phyloP scores from a whole-genome alignment of 2,888 invertebrate species.

The Arenicola marina region DNA sequence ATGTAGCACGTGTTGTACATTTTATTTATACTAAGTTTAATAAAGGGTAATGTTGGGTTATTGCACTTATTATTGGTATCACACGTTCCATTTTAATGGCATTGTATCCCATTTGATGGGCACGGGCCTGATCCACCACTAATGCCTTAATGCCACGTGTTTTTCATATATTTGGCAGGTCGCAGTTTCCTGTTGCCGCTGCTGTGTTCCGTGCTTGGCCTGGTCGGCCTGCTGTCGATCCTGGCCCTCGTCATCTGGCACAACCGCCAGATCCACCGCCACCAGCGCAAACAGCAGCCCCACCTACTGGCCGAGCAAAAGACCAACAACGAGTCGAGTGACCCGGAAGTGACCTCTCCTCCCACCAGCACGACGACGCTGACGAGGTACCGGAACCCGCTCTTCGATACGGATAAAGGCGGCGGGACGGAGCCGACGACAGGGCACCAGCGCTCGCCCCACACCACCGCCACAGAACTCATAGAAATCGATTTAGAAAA shows the following conservation, averaged over 20 bases:
- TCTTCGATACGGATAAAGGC: conserved; percentile 69
- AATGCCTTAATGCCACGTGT: too few relatives aligned
- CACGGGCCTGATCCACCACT: too few relatives aligned
- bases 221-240: conserved; percentile 46
- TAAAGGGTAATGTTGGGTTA: too few relatives aligned
- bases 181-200: conserved; percentile 42
- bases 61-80: too few relatives aligned
- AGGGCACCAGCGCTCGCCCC: neutral
- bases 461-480: too few relatives aligned
- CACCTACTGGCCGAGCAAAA: conserved; percentile 65
- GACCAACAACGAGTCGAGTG: conserved; percentile 82
- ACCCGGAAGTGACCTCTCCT: too few relatives aligned
- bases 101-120: too few relatives aligned
- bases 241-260: conserved; percentile 61
- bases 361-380: conserved; percentile 91
- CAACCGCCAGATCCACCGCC: conserved; percentile 64
- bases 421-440: conserved; percentile 45
- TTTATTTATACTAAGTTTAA: too few relatives aligned
- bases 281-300: conserved; percentile 52
- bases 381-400: conserved; percentile 76
- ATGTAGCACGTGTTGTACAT: too few relatives aligned
- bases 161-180: conserved; percentile 11
- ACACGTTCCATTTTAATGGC: too few relatives aligned
- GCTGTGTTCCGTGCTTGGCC: conserved; percentile 49
- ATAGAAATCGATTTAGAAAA: conserved; percentile 63